A percentile compares a stretch with the other conserved stretches of the same genome.
Evolutionary conservation across 2,113 vertebrate genomes (phyloP).

Genomic region (Salvelinus namaycush): DNA sequence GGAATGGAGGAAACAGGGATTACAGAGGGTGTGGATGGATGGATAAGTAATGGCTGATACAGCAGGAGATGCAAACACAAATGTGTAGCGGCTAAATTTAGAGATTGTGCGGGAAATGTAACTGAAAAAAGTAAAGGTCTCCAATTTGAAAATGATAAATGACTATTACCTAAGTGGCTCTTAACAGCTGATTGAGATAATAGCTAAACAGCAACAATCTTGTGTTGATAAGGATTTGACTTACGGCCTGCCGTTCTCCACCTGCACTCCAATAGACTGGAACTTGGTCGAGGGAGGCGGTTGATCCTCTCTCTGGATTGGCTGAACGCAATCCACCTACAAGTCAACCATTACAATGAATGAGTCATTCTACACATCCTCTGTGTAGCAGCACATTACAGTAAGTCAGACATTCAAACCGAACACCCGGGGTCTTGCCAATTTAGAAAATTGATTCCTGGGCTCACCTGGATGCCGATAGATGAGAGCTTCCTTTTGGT

Average conservation of each 20-base stretch:
- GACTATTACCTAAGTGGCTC: background rate
- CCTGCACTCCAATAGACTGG: slow-evolving; percentile 99
- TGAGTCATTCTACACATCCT: background rate
- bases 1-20: background rate
- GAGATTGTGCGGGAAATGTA: background rate
- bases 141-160: background rate
- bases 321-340: slow-evolving; percentile 96
- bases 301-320: slow-evolving; percentile 85
- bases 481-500: slow-evolving; percentile 92
- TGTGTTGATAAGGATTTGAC: slow-evolving; percentile 52
- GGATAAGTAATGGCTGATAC: background rate
- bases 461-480: slow-evolving; percentile 94
- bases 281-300: slow-evolving; percentile 85
- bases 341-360: slow-evolving; percentile 52
- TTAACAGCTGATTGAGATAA: background rate
- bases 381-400: background rate
- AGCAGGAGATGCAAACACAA: background rate
- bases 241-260: slow-evolving; percentile 99
- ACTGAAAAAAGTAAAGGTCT: background rate
- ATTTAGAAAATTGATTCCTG: slow-evolving; percentile 30
- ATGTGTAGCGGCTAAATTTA: background rate
- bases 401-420: background rate
- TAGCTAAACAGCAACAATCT: background rate
- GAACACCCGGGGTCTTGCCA: background rate
- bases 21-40: background rate